Base-by-base conservation (phyloP, 2,888 invertebrate genomes). In the Mythimna lalbum region DNA sequence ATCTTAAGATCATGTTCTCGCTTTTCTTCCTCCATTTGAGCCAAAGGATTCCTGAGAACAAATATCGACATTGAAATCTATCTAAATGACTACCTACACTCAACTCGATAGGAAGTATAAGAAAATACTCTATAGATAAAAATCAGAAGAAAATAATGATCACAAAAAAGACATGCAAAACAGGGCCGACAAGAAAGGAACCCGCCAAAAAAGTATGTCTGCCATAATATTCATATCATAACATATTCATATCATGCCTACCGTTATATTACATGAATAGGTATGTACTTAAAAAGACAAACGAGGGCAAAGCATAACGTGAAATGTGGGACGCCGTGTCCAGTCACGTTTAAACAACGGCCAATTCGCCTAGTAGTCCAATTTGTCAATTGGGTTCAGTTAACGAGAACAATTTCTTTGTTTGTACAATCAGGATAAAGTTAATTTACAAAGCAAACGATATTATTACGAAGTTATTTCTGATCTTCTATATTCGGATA, bases 11-110 rank as follows among this genome's bases (percentile, higher is more conserved):
- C 99, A 88, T 99, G 99, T 89, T 99, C 99, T 76, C 98, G 97
- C 93, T 99, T 99, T 92, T 99, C 99, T 92, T 99, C 99, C 92
- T 99, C 99, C 98, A 99, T 98, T 94, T 99, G 99, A 69, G 99
- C 99, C 91, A 99, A 96, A 60, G 99, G 99, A 96, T 99, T 99
- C 97, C 98, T 98, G 95, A 23, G 95, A 93, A 92, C 91, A 93
- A 94, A 80, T 76, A 81, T 69, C 49, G 19, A 23, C 49, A 31
- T 61, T 83, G 70, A 78, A 62, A 68, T 69, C 70, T 57, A 74
- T 61, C 33, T 57, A 53, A 52, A 52, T 52, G 4, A 27, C 27
- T 1, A 43, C 10, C 12, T 1, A 55, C 10, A 39, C n/a, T 27
- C n/a, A n/a, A 21, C 19, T 31, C 17, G n/a, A 21, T 17, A 53